A percentile compares a stretch with the other conserved stretches of the same genome.
Conservation (phyloP, 2,888 invertebrate genomes). For the Nysson spinosus region DNA sequence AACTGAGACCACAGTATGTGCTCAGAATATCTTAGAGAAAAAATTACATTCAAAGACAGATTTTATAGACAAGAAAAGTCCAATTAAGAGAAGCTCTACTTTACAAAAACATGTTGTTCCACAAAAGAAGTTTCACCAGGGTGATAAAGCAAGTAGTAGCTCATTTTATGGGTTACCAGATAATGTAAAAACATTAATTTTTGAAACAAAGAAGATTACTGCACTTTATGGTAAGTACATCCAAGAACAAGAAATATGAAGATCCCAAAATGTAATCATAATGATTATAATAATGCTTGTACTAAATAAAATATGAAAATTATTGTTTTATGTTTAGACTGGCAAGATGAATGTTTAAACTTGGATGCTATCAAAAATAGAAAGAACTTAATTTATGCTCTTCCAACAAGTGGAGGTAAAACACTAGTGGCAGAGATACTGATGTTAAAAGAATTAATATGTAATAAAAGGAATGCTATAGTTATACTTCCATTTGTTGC, state of each 20-base stretch:
- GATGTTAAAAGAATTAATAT: conserved; percentile 91
- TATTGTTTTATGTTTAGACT: conserved; percentile 81
- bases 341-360: conserved; percentile 95
- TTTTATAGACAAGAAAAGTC: background rate
- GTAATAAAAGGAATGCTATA: conserved; percentile 88
- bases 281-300: background rate
- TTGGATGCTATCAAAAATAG: conserved; percentile 85
- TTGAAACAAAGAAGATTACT: conserved; percentile 80
- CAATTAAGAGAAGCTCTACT: too few species aligned
- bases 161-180: conserved; percentile 89
- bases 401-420: conserved; percentile 98
- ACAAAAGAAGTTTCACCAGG: background rate
- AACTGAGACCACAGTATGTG: background rate
- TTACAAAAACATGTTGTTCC: too few species aligned
- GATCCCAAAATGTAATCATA: too few species aligned
- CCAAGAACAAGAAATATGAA: too few species aligned
- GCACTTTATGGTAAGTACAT: conserved; percentile 53
- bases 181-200: conserved; percentile 84
- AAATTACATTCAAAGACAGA: background rate
- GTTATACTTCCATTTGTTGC: conserved; percentile 97
- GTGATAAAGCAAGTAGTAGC: background rate
- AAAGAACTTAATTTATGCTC: conserved; percentile 92
- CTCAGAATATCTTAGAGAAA: conserved; percentile 4
- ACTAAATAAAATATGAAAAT: background rate
- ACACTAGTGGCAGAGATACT: conserved; percentile 97